Evolutionary conservation across 2,113 vertebrate genomes (phyloP).

Genomic region (Ptilorrhoa leucosticta): DNA sequence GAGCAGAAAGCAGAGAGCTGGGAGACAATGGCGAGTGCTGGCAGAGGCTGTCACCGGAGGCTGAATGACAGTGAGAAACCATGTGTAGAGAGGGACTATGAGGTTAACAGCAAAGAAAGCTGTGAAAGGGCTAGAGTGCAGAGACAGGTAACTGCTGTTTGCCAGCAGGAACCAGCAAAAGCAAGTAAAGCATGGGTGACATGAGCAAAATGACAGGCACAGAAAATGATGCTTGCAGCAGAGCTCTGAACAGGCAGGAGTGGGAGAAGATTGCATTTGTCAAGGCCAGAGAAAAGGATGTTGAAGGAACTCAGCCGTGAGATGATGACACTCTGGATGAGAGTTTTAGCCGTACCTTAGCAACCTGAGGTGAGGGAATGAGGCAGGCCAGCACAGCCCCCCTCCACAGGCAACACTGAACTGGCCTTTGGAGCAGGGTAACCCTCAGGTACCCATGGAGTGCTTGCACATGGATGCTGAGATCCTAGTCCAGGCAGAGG

Average conservation of each 20-base stretch:
- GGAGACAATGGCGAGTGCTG: neutral
- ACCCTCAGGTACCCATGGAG: neutral
- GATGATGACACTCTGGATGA: constrained; percentile 12
- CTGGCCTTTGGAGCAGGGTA: neutral
- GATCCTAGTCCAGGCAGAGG: neutral
- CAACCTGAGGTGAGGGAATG: neutral
- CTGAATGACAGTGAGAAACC: constrained; percentile 4
- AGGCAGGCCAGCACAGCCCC: neutral
- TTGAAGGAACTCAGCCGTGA: constrained; percentile 48
- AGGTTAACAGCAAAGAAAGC: constrained; percentile 40
- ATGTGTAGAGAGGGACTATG: neutral
- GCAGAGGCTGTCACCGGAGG: neutral
- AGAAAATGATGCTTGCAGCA: constrained; percentile 45
- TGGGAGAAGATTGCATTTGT: constrained; percentile 58
- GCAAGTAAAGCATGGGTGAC: constrained; percentile 48
- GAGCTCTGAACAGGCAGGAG: constrained; percentile 33
- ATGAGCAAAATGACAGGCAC: constrained; percentile 19
- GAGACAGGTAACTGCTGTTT: constrained; percentile 52
- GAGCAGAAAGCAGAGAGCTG: neutral
- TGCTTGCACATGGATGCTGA: neutral
- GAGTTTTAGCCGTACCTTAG: neutral
- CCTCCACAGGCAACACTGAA: fast-evolving
- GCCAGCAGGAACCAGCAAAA: constrained; percentile 46
- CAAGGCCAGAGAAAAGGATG: constrained; percentile 52
- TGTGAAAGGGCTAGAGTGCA: constrained; percentile 21